Evolutionary conservation across 2,797 vertebrate genomes (phyloP).

Genomic region (Rhinichthys osculus): DNA sequence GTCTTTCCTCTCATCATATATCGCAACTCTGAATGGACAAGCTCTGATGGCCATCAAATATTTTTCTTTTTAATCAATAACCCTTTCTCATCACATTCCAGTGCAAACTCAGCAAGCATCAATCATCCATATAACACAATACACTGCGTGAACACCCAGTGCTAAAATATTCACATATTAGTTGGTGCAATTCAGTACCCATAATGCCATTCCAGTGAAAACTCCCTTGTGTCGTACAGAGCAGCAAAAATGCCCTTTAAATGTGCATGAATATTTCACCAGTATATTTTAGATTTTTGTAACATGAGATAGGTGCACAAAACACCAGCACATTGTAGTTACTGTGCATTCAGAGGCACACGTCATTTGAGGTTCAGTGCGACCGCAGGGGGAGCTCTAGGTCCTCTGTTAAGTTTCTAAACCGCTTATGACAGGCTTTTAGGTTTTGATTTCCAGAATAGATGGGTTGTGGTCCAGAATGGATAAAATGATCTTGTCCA

Average conservation of each 20-base stretch:
- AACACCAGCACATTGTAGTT: constrained; percentile 35
- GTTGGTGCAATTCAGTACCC: constrained; percentile 8
- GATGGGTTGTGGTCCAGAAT: constrained; percentile 98
- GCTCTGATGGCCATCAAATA: neutral
- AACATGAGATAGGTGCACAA: constrained; percentile 15
- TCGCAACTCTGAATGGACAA: neutral
- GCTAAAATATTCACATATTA: constrained; percentile 24
- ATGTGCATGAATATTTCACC: constrained; percentile 63
- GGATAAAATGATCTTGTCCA: constrained; percentile 98
- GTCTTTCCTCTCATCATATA: neutral
- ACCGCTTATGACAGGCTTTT: constrained; percentile 65
- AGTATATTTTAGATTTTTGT: constrained; percentile 40
- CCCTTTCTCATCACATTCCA: neutral
- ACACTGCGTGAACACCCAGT: constrained; percentile 1
- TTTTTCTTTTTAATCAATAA: neutral
- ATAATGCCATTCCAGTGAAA: constrained; percentile 46
- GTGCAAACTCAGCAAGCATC: constrained; percentile 19
- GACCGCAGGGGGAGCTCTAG: constrained; percentile 64
- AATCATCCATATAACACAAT: neutral
- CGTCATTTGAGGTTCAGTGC: constrained; percentile 30
- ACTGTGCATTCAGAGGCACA: constrained; percentile 28
- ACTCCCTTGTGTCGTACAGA: constrained; percentile 24
- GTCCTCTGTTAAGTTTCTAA: constrained; percentile 48
- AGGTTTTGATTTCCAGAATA: constrained; percentile 96
- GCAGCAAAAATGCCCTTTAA: constrained; percentile 37